Evolutionary conservation across 1,140 invertebrate species (phyloP).

Genomic region (Meloidogyne hapla): DNA sequence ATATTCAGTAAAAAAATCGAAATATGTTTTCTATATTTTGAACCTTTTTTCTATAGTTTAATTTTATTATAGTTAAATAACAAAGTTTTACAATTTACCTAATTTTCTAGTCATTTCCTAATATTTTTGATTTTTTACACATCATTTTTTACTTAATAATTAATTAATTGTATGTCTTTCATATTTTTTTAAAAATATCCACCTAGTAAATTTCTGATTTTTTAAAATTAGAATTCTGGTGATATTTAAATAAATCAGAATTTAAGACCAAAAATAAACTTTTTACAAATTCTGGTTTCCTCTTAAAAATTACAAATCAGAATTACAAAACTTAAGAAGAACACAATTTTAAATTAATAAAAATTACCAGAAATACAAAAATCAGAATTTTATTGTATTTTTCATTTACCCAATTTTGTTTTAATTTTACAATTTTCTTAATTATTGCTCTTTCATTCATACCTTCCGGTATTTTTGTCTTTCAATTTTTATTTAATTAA

Average conservation of each 20-base stretch:
- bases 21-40: no score
- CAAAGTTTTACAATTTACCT: no score
- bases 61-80: no score
- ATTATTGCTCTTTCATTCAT: slow-evolving; percentile 1
- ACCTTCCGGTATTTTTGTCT: not conserved
- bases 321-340: not conserved
- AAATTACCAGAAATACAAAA: not conserved
- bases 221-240: no score
- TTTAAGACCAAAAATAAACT: no score
- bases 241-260: no score
- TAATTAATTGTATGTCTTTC: not conserved
- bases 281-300: no score
- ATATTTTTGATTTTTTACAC: not conserved
- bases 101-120: slow-evolving; percentile 5
- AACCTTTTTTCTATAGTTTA: no score
- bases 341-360: no score
- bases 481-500: not conserved
- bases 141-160: not conserved
- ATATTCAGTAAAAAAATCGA: no score
- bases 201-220: not conserved
- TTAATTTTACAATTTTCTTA: not conserved
- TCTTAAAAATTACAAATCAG: no score
- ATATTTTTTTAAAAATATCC: not conserved
- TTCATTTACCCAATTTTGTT: not conserved
- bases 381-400: not conserved